Evolutionary conservation across 64 coral and sea anemone genomes (phyloP).

Genomic region (Anthopleura sola): DNA sequence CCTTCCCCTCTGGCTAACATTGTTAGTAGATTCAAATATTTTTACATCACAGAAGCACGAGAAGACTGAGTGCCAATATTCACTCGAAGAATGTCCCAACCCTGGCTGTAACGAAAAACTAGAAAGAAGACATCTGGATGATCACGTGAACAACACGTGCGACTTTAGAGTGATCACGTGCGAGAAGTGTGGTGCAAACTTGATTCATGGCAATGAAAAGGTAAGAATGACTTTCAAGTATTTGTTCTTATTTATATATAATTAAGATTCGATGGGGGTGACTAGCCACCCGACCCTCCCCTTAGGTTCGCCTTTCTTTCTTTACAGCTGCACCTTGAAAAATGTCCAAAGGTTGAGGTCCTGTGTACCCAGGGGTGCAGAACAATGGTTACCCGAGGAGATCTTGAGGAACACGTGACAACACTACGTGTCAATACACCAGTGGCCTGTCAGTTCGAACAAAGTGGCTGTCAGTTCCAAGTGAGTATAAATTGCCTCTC

Average conservation of each 20-base stretch:
- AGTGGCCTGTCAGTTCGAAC: neutral
- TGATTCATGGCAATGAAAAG: neutral
- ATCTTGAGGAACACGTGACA: conserved; percentile 4
- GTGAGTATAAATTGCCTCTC: neutral
- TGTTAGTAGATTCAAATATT: neutral
- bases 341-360: neutral
- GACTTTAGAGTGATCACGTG: neutral
- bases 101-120: neutral
- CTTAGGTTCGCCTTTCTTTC: neutral
- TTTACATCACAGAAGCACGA: neutral
- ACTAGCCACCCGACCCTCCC: no score
- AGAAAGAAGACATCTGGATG: neutral
- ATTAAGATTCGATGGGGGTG: no score
- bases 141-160: neutral
- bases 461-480: neutral
- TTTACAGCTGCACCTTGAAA: neutral
- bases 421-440: neutral
- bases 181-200: neutral
- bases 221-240: neutral
- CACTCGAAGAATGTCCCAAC: neutral
- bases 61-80: neutral
- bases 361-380: conserved; percentile 1
- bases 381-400: neutral
- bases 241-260: no score
- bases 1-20: neutral